Base-by-base conservation (phyloP, 1,140 invertebrate genomes). In the Caenorhabditis elegans region DNA sequence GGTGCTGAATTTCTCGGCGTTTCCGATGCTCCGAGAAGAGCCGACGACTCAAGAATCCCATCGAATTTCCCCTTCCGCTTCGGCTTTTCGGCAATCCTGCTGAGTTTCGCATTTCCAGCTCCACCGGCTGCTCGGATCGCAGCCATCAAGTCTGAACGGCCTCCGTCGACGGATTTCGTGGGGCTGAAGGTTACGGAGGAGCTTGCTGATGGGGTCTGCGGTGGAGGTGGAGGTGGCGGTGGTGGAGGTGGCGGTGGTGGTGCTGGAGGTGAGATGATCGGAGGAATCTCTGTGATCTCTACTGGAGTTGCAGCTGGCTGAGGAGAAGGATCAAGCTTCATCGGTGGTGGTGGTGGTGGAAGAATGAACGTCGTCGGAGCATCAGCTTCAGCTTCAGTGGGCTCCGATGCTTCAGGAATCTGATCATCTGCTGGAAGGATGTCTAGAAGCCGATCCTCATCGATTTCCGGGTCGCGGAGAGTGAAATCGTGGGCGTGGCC, bases 91-190 rank as follows among this genome's bases (percentile, higher is more conserved):
- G 39, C 28, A 11, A 48, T 36, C 47, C 60, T 60, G 17, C 47
- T 82, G 22, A 82, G 31, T 22, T 78, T 77, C 13, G 48, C 34
- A 3, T 78, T 81, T 36, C 80, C 46, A 1, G 49, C 36, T 47
- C 80, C 80, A 28, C 80, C 80, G 26, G 80, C 80, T 22, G 80
- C 60, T 5, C 80, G 65, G 65, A 81, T 81, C 4, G 80, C 80
- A 0, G 80, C 80, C 80, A 81, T 81, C 17, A 81, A 34, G 28
- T 81, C 80, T 2, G 80, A 76, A 24, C 80, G 24, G 15, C 60
- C 60, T 1, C 34, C 60, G 39, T 70, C 65, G 36, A 49, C 48
- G 6, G 48, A 53, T 22, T 55, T 77, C 28, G 43, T 49, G 2
- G 43, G 75, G 8, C 75, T 77, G 24, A 77, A 77, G 2, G 43